Evolutionary conservation across 2,113 vertebrate species (phyloP).

Genomic region (Onychostoma macrolepis): DNA sequence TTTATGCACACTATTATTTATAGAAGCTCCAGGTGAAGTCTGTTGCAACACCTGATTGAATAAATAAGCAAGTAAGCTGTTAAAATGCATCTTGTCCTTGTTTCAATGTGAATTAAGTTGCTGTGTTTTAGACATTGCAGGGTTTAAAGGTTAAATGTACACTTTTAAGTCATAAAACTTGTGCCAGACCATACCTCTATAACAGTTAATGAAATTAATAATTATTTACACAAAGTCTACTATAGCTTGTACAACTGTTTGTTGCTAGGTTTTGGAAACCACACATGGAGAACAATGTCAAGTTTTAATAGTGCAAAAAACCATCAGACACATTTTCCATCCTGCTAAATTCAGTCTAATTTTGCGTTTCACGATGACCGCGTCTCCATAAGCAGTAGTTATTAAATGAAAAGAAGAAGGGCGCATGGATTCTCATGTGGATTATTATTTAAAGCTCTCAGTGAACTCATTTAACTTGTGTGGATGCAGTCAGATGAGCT

Average conservation of each 20-base stretch:
- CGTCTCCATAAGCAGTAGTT: background rate
- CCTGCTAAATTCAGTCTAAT: background rate
- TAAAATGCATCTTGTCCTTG: background rate
- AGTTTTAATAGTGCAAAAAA: background rate
- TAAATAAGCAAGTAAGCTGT: no score
- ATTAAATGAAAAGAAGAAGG: conserved; percentile 9
- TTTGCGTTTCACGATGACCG: background rate
- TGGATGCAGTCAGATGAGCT: conserved; percentile 25
- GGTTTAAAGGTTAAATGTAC: conserved; percentile 14
- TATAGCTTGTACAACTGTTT: background rate
- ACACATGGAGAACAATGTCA: background rate
- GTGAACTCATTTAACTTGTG: conserved; percentile 3
- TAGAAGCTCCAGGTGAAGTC: background rate
- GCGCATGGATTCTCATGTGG: background rate
- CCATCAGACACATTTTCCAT: background rate
- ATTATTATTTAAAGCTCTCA: conserved; percentile 27
- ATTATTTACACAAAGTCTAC: background rate
- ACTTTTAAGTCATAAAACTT: background rate
- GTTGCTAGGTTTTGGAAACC: background rate
- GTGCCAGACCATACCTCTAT: background rate
- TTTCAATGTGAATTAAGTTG: background rate
- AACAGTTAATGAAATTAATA: background rate
- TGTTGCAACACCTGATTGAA: background rate
- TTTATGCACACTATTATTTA: background rate
- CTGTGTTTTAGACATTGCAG: background rate